Conservation (phyloP, 2,113 vertebrate species). For the Thymallus thymallus region DNA sequence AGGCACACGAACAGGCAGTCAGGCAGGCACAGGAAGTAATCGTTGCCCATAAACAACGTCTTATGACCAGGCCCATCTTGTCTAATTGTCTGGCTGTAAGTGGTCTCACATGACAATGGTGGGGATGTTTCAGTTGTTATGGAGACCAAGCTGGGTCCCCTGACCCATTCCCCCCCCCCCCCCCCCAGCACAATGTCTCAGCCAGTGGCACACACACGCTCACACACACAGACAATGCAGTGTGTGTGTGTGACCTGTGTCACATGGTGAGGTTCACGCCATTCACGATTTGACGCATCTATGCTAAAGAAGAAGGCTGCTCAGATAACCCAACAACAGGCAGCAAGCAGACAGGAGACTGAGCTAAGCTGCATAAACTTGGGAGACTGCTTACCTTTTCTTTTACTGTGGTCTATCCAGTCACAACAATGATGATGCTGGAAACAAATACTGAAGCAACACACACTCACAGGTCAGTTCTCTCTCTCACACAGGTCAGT, state of each 20-base stretch:
- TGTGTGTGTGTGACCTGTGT: neutral
- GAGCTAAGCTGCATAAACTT: neutral
- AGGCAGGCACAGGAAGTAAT: constrained; percentile 10
- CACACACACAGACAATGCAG: neutral
- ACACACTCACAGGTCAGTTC: neutral
- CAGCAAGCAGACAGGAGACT: neutral
- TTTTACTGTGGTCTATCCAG: constrained; percentile 2
- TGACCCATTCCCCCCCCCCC: constrained; percentile 7
- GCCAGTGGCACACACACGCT: neutral
- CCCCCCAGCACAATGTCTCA: constrained; percentile 3
- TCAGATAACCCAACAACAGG: neutral
- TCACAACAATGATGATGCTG: neutral
- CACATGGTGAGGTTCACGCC: neutral
- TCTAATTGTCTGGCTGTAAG: constrained; percentile 21
- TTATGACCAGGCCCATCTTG: constrained; percentile 41
- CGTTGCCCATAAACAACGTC: constrained; percentile 42
- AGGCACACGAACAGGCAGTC: constrained; percentile 16
- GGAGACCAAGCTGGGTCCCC: constrained; percentile 22
- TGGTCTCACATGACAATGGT: constrained; percentile 55
- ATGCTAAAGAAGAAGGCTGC: neutral
- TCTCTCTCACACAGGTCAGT: constrained; percentile 6
- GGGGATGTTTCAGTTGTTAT: constrained; percentile 10
- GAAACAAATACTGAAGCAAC: neutral
- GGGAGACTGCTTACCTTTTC: neutral
- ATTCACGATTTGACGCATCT: neutral